A percentile compares a stretch with the other conserved stretches of the same genome.
Conservation (phyloP, 2,797 vertebrate species). For the Nasua narica region DNA sequence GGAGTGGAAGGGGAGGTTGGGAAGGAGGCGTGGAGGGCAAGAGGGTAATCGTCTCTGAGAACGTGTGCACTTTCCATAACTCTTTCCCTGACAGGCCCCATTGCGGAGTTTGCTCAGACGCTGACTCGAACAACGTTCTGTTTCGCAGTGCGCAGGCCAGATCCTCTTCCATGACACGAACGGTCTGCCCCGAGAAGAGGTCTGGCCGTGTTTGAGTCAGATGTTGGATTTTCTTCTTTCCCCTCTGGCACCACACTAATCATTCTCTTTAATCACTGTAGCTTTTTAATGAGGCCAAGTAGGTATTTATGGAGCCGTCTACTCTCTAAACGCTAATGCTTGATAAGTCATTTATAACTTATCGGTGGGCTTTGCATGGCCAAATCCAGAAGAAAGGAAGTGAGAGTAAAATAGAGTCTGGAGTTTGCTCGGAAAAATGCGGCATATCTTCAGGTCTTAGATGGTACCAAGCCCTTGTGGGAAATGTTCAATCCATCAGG, state of each 20-base stretch:
- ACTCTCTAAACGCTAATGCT: conserved; percentile 67
- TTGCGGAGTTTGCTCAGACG: conserved; percentile 31
- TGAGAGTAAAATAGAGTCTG: conserved; percentile 58
- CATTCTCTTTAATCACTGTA: conserved; percentile 77
- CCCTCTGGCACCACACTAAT: conserved; percentile 79
- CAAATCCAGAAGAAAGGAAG: conserved; percentile 69
- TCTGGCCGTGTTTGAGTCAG: conserved; percentile 64
- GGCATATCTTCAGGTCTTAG: conserved; percentile 3
- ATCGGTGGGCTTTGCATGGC: conserved; percentile 62
- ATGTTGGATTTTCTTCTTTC: conserved; percentile 73
- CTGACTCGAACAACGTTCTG: background rate
- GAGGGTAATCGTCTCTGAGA: conserved; percentile 72
- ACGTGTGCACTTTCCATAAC: conserved; percentile 73
- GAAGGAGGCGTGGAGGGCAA: conserved; percentile 68
- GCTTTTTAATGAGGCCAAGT: conserved; percentile 80
- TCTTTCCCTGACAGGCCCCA: conserved; percentile 68
- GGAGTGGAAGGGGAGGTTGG: conserved; percentile 66
- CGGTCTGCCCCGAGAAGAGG: conserved; percentile 63
- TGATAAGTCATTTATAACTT: conserved; percentile 77
- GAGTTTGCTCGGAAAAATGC: conserved; percentile 45
- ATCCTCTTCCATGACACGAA: conserved; percentile 58
- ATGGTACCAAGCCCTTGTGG: conserved; percentile 15
- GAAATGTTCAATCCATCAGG: background rate
- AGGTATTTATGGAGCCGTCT: conserved; percentile 79
- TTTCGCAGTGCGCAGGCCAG: conserved; percentile 26